A percentile compares a stretch with the other conserved stretches of the same genome.
Conservation (phyloP, 2,797 vertebrate genomes). For the Gallinago nigripennis region DNA sequence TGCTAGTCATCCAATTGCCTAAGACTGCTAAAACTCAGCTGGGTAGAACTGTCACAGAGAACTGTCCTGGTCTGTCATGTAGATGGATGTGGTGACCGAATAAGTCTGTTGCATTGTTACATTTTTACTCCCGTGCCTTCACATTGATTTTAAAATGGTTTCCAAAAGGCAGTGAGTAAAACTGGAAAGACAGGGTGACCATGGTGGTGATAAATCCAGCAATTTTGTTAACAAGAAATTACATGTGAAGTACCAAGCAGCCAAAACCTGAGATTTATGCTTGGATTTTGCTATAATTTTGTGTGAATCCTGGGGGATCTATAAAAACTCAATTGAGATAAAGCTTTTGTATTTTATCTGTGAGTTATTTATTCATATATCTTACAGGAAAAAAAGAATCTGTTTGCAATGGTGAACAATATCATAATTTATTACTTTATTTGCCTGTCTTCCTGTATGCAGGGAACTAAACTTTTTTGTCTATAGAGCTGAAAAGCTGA, state of each 20-base stretch:
- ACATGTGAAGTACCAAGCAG: background rate
- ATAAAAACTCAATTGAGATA: background rate
- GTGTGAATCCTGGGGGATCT: background rate
- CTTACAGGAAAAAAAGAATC: background rate
- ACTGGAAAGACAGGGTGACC: background rate
- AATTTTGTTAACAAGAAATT: slow-evolving; percentile 6
- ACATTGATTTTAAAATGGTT: background rate
- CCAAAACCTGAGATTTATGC: background rate
- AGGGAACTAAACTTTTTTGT: background rate
- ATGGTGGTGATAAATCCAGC: background rate
- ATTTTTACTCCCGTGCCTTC: background rate
- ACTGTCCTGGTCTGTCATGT: background rate
- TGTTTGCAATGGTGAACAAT: background rate
- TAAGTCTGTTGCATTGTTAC: background rate
- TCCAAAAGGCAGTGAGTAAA: background rate
- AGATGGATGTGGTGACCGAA: background rate
- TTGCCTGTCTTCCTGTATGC: background rate
- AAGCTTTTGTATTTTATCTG: background rate
- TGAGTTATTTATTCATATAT: background rate
- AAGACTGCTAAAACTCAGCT: background rate
- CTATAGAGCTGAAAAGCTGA: background rate
- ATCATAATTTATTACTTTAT: background rate
- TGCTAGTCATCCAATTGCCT: background rate
- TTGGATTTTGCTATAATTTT: slow-evolving; percentile 7
- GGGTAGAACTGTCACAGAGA: background rate